Evolutionary conservation across 2,888 invertebrate genomes (phyloP), one percentile per base, ranked within the genome.

Genomic region (Lepas anatifera): DNA sequence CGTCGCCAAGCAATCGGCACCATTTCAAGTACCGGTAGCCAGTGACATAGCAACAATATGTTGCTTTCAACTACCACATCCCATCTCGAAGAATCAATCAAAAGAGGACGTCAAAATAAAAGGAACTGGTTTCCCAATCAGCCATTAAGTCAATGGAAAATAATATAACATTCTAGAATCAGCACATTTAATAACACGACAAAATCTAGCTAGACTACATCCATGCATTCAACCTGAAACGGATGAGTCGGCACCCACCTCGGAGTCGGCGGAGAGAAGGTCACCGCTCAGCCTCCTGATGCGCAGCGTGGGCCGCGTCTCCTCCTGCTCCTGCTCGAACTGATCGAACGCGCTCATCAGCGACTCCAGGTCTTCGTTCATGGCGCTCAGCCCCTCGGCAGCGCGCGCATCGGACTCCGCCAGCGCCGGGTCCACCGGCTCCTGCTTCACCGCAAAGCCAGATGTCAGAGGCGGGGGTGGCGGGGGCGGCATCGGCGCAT

Each of bases 361-460:
- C 32, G 58, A 35, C 22, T 58, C 58, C 32, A 58, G 22, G 22
- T 58, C 58, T 32, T 4, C 58, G 32, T 18, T 58, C 58, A 58
- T 58, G 22, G 58, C 32, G 35, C 25, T 58, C 8, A 58, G 58
- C 6, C 58, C 35, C 6, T 16, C 58, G 29, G 16, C 22, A n/a
- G 58, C 58, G 7, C 58, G 32, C 18, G 58, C 58, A 22, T 58
- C 58, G 1, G 58, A 58, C 58, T 58, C 58, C 32, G 58, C 58
- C 22, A 32, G 32, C 22, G 35, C 32, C 16, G 1, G 18, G 58
- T 58, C 58, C 6, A 32, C 7, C 58, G 58, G 58, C 58, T 58
- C 58, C 58, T 32, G 32, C 58, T 29, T 35, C 48, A 64, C 41
- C 16, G 52, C 6, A 35, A 70, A 71, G 0, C 80, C 79, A 4